These are phyloP conservation scores for Ennomos quercinarius DNA, from an alignment of 2,888 invertebrate genomes.

Conservation along the genomic window DNA sequence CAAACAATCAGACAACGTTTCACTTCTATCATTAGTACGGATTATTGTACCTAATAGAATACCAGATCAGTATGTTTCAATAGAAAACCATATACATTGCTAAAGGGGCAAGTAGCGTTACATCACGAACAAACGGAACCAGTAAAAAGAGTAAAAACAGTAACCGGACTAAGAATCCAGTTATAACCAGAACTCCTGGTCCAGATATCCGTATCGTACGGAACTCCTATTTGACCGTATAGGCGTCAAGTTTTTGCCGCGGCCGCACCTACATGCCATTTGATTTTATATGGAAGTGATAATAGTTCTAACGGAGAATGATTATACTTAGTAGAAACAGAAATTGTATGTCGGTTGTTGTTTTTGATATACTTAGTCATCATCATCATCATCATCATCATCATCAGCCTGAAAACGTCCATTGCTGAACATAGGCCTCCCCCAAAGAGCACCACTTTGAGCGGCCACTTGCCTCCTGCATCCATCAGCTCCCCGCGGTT, in stretches of 20 bases:
- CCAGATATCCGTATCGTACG: slow-evolving; percentile 26
- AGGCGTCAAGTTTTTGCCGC: slow-evolving; percentile 21
- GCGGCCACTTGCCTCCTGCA: too few species aligned
- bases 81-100: too few species aligned
- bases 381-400: too few species aligned
- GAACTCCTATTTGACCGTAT: slow-evolving; percentile 13
- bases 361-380: too few species aligned
- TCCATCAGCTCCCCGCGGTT: too few species aligned
- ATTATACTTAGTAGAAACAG: slow-evolving; percentile 1
- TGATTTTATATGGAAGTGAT: slow-evolving; percentile 23
- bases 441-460: too few species aligned
- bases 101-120: neutral
- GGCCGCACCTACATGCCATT: slow-evolving; percentile 10
- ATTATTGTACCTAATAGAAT: too few species aligned
- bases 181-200: slow-evolving; percentile 13
- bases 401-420: too few species aligned
- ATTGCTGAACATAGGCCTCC: too few species aligned
- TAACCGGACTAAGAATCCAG: slow-evolving; percentile 12
- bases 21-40: too few species aligned
- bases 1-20: too few species aligned
- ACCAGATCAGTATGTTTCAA: too few species aligned
- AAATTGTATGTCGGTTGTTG: slow-evolving; percentile 14
- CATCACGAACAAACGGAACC: slow-evolving; percentile 1
- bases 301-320: slow-evolving; percentile 18
- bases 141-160: neutral